phyloP scores from a whole-genome alignment of 2,888 invertebrate species.

The Meandrusa payeni region DNA sequence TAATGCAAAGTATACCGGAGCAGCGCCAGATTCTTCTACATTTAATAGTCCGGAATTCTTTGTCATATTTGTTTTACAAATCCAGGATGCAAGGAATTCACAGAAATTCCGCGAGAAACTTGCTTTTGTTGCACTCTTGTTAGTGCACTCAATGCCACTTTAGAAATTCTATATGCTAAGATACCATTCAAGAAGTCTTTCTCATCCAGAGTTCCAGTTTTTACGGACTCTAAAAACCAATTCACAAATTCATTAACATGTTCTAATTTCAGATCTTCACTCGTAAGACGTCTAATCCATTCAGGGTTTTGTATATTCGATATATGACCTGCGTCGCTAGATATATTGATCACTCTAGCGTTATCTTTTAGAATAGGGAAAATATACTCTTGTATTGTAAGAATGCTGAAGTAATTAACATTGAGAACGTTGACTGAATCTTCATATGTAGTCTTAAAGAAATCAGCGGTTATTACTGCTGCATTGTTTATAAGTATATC shows the following conservation, averaged over 20 bases:
- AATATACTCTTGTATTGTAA: constrained; percentile 35
- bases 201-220: too few species aligned
- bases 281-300: constrained; percentile 34
- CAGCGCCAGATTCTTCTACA: constrained; percentile 28
- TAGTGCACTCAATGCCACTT: constrained; percentile 35
- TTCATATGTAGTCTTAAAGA: constrained; percentile 32
- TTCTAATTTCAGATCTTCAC: constrained; percentile 28
- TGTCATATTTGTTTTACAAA: constrained; percentile 36
- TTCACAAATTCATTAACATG: constrained; percentile 35
- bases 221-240: constrained; percentile 37
- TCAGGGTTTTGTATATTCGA: constrained; percentile 34
- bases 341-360: constrained; percentile 37
- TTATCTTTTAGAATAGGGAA: constrained; percentile 35
- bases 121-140: constrained; percentile 33
- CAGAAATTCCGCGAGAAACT: constrained; percentile 31
- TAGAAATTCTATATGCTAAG: constrained; percentile 34
- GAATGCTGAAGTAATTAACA: constrained; percentile 35
- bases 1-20: constrained; percentile 34
- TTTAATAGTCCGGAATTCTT: constrained; percentile 29
- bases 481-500: constrained; percentile 45
- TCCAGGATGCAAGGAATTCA: constrained; percentile 37
- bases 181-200: too few species aligned
- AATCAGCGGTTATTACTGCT: constrained; percentile 30
- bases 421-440: constrained; percentile 36
- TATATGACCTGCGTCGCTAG: constrained; percentile 37